A percentile compares a stretch with the other conserved stretches of the same genome.
phyloP scores from a whole-genome alignment of 2,888 invertebrate genomes.

The Camponotus fellah region DNA sequence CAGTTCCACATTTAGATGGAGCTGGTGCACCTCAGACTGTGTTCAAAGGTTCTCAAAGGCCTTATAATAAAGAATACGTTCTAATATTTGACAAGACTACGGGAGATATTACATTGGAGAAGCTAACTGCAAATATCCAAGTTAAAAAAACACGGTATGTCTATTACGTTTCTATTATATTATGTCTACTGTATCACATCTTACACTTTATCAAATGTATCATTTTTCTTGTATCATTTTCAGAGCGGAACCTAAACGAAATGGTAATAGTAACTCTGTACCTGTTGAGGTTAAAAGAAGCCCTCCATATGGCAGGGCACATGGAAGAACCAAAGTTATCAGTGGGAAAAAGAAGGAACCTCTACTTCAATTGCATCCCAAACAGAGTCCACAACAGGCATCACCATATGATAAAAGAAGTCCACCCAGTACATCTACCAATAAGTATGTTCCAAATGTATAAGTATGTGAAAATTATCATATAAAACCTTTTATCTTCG shows the following conservation, averaged over 20 bases:
- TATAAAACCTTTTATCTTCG: too few species aligned
- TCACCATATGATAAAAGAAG: slow-evolving; percentile 82
- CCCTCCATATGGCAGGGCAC: slow-evolving; percentile 82
- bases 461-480: background rate
- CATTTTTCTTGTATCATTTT: slow-evolving; percentile 35
- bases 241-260: slow-evolving; percentile 79
- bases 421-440: slow-evolving; percentile 74
- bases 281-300: slow-evolving; percentile 81
- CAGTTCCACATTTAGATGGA: slow-evolving; percentile 97
- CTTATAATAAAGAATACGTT: slow-evolving; percentile 97
- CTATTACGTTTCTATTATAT: background rate
- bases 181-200: background rate
- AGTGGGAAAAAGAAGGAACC: slow-evolving; percentile 84
- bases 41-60: slow-evolving; percentile 97
- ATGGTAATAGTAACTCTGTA: slow-evolving; percentile 73
- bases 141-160: slow-evolving; percentile 95
- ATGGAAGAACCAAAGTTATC: slow-evolving; percentile 83
- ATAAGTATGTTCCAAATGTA: slow-evolving; percentile 71
- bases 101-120: slow-evolving; percentile 97
- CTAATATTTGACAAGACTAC: slow-evolving; percentile 97
- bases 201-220: background rate
- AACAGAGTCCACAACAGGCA: slow-evolving; percentile 78
- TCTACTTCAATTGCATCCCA: slow-evolving; percentile 79
- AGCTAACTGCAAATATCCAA: slow-evolving; percentile 96
- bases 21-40: slow-evolving; percentile 96